Percentiles rank a stretch among this genome's conserved stretches.
Conservation (phyloP, 2,888 invertebrate species). For the Allacma fusca region DNA sequence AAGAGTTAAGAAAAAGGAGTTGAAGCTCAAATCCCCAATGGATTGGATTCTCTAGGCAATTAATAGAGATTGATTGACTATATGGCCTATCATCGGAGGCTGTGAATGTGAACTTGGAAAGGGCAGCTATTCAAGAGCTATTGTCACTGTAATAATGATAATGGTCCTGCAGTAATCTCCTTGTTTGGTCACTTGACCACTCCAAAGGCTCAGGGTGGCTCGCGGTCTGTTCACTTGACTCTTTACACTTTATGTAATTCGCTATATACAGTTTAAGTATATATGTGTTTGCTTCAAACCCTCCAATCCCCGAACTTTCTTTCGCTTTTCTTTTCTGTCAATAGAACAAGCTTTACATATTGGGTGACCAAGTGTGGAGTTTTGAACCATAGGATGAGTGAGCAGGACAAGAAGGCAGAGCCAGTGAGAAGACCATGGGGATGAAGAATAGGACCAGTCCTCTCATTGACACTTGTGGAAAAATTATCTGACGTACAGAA, state of each 20-base stretch:
- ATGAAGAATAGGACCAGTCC: constrained; percentile 24
- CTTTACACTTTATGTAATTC: not conserved
- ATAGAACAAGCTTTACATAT: not conserved
- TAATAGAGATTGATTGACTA: constrained; percentile 41
- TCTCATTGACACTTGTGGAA: constrained; percentile 8
- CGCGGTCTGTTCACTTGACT: not conserved
- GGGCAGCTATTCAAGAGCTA: not conserved
- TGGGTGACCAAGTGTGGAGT: not conserved
- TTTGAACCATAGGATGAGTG: not conserved
- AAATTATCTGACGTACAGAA: not conserved
- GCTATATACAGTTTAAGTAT: too few species aligned
- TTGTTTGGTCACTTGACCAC: not conserved
- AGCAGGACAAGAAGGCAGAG: not conserved
- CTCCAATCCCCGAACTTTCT: too few species aligned
- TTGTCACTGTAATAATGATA: not conserved
- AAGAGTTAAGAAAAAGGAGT: not conserved
- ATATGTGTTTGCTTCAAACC: too few species aligned
- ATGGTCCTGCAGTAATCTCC: not conserved
- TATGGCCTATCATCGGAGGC: too few species aligned
- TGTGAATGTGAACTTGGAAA: not conserved
- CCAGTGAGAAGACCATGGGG: not conserved
- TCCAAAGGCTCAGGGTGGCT: not conserved
- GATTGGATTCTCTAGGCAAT: constrained; percentile 18
- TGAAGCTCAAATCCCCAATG: not conserved
- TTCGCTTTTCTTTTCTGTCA: too few species aligned